A percentile compares a stretch with the other conserved stretches of the same genome.
Conservation (phyloP, 2,113 vertebrate genomes). For the Trematomus loennbergii region DNA sequence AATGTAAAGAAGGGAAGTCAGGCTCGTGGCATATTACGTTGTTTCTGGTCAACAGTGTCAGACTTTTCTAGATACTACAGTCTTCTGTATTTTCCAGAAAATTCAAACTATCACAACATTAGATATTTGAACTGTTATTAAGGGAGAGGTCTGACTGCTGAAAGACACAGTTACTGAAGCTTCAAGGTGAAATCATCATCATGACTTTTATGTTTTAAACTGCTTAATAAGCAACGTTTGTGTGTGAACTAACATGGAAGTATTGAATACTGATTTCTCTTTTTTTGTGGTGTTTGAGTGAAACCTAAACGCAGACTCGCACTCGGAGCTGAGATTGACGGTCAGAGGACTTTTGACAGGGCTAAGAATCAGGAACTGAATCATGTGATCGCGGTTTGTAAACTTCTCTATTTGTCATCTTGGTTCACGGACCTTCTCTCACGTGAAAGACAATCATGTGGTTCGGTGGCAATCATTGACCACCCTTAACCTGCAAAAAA, state of each 20-base stretch:
- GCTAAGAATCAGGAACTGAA: constrained; percentile 34
- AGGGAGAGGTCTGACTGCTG: not conserved
- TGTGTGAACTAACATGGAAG: not conserved
- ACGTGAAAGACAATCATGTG: constrained; percentile 2
- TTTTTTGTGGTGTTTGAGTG: not conserved
- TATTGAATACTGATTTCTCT: not conserved
- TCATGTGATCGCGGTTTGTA: constrained; percentile 7
- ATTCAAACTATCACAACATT: not conserved
- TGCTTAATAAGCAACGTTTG: not conserved
- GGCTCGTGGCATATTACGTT: not conserved
- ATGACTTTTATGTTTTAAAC: not conserved
- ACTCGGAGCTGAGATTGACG: not conserved
- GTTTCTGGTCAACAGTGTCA: not conserved
- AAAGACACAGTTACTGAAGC: not conserved
- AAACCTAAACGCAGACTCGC: not conserved
- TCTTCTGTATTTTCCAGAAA: not conserved
- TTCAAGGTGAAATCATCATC: not conserved
- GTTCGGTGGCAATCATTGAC: constrained; percentile 29
- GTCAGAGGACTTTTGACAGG: constrained; percentile 2
- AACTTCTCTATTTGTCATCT: not conserved
- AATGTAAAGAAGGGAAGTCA: not conserved
- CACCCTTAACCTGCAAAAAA: not conserved
- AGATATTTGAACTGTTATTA: not conserved
- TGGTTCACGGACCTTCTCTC: not conserved
- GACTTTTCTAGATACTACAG: not conserved